Evolutionary conservation across 2,113 vertebrate species (phyloP).

Genomic region (Rhegmatorhina hoffmannsi): DNA sequence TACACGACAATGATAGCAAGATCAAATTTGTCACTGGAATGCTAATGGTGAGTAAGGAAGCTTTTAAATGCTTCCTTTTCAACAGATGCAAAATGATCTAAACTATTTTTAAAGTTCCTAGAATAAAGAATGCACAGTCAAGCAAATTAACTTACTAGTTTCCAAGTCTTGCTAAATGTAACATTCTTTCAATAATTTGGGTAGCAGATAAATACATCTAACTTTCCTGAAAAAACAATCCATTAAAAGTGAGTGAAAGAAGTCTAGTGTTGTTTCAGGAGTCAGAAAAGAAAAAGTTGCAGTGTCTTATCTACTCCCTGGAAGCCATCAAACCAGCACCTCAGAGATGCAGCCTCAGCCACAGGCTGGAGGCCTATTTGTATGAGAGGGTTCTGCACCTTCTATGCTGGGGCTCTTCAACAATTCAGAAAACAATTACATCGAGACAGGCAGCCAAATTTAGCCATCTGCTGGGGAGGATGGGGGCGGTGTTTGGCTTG

Average conservation of each 20-base stretch:
- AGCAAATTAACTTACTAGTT: background rate
- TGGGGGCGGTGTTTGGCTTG: background rate
- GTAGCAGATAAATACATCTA: background rate
- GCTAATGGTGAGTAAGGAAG: background rate
- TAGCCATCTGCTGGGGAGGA: background rate
- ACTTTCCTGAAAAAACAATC: background rate
- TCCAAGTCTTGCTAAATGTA: background rate
- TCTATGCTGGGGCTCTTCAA: background rate
- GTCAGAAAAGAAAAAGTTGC: background rate
- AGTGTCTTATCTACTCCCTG: background rate
- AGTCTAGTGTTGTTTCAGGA: background rate
- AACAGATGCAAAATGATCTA: background rate
- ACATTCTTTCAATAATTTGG: background rate
- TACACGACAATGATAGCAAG: background rate
- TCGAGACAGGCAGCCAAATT: background rate
- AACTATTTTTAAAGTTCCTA: background rate
- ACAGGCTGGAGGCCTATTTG: background rate
- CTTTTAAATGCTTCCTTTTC: background rate
- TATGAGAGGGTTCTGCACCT: background rate
- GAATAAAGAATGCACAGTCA: background rate
- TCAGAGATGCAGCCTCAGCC: background rate
- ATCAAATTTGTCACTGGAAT: background rate
- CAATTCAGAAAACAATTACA: background rate
- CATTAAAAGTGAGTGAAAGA: background rate
- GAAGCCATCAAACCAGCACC: background rate